These are phyloP conservation scores for Barbus barbus DNA, from an alignment of 2,113 vertebrate genomes.

Conservation along the genomic window DNA sequence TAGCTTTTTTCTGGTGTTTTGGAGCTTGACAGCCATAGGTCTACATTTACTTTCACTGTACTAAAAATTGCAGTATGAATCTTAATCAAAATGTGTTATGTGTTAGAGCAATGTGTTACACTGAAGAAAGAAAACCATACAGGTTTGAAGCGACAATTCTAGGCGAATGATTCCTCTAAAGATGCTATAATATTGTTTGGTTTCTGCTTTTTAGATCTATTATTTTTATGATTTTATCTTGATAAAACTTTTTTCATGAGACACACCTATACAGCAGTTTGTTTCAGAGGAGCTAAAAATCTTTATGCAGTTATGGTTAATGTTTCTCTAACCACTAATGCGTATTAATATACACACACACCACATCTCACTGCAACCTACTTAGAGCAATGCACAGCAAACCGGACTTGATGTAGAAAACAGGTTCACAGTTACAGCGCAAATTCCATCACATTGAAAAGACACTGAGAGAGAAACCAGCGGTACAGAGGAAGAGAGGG, in stretches of 20 bases:
- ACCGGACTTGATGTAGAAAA: not conserved
- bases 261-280: not conserved
- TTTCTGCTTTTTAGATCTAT: not conserved
- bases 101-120: not conserved
- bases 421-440: slow-evolving; percentile 52
- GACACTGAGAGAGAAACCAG: not conserved
- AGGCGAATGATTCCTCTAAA: not conserved
- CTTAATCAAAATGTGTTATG: not conserved
- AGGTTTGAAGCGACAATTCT: not conserved
- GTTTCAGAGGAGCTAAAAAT: not conserved
- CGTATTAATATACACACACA: not conserved
- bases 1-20: not conserved
- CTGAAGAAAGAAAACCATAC: not conserved
- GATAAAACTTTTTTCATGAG: not conserved
- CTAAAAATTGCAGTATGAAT: not conserved
- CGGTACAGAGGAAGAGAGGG: not conserved
- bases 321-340: not conserved
- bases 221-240: not conserved
- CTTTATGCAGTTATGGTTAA: not conserved
- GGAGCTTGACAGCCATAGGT: not conserved
- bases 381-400: not conserved
- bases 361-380: not conserved
- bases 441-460: slow-evolving; percentile 50
- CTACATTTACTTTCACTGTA: not conserved
- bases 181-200: not conserved